Percentiles rank a stretch among this genome's conserved stretches.
phyloP scores from a whole-genome alignment of 2,797 vertebrate genomes.

The Sebastes iracundus region DNA sequence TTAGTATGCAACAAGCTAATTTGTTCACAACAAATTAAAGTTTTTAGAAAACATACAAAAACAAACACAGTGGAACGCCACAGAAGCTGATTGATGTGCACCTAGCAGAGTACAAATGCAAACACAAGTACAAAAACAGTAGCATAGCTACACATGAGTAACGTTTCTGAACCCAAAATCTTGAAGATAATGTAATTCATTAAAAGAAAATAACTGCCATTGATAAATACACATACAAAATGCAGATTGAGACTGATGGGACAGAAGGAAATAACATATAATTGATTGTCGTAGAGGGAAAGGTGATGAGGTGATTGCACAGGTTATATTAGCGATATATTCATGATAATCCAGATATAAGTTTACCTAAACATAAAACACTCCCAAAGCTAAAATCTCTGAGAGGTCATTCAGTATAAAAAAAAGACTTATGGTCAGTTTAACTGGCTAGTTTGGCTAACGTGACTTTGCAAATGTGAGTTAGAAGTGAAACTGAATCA shows the following conservation, averaged over 20 bases:
- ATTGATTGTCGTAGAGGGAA: conserved; percentile 81
- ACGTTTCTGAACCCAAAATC: conserved; percentile 38
- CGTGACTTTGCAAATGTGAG: neutral
- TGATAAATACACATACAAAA: conserved; percentile 57
- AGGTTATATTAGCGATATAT: conserved; percentile 34
- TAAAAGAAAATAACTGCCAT: conserved; percentile 40
- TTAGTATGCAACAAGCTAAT: conserved; percentile 71
- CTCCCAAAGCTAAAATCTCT: conserved; percentile 27
- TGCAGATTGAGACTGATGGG: conserved; percentile 22
- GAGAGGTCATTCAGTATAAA: conserved; percentile 5
- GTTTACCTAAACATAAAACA: conserved; percentile 31
- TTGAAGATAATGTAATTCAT: conserved; percentile 31
- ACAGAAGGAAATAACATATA: conserved; percentile 46
- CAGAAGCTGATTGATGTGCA: conserved; percentile 71
- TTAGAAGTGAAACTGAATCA: conserved; percentile 4
- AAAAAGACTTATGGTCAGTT: neutral
- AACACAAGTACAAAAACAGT: conserved; percentile 62
- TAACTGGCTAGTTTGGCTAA: conserved; percentile 1
- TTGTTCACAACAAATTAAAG: conserved; percentile 66
- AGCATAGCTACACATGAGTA: conserved; percentile 59
- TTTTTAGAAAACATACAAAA: conserved; percentile 66
- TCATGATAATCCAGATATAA: conserved; percentile 20
- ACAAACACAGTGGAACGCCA: conserved; percentile 51
- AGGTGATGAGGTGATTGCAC: conserved; percentile 72
- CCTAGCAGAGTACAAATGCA: conserved; percentile 57